These are phyloP conservation scores for Rhipidura dahli DNA, from an alignment of 2,113 vertebrate species.

Conservation along the genomic window DNA sequence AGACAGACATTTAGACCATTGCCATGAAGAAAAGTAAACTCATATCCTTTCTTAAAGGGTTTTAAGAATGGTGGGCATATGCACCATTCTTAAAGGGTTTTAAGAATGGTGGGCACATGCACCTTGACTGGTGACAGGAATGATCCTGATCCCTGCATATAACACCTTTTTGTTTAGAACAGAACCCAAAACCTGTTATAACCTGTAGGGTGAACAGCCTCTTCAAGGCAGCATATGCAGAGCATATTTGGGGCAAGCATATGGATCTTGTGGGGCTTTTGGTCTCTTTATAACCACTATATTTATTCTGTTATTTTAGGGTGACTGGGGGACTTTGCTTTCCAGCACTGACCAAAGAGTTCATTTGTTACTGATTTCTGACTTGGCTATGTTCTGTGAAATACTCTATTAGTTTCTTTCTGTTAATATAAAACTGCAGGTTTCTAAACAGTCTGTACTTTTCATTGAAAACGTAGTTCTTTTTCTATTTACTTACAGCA, in stretches of 20 bases:
- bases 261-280: background rate
- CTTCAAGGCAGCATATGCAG: background rate
- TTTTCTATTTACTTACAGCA: slow-evolving; percentile 66
- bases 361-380: background rate
- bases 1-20: background rate
- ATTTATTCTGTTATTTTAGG: background rate
- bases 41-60: background rate
- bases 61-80: background rate
- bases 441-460: background rate
- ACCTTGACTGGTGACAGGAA: background rate
- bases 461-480: background rate
- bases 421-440: background rate
- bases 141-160: background rate
- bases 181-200: background rate
- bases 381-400: background rate
- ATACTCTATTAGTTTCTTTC: background rate
- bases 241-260: background rate
- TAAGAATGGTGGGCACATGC: background rate
- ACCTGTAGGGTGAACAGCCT: background rate
- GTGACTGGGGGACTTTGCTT: background rate
- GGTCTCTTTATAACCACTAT: background rate
- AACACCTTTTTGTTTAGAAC: background rate
- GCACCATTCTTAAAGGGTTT: no score
- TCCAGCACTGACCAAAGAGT: background rate
- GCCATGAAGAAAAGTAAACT: background rate